Base-by-base conservation (phyloP, 2,113 vertebrate species). In the Pycnonotus jocosus region DNA sequence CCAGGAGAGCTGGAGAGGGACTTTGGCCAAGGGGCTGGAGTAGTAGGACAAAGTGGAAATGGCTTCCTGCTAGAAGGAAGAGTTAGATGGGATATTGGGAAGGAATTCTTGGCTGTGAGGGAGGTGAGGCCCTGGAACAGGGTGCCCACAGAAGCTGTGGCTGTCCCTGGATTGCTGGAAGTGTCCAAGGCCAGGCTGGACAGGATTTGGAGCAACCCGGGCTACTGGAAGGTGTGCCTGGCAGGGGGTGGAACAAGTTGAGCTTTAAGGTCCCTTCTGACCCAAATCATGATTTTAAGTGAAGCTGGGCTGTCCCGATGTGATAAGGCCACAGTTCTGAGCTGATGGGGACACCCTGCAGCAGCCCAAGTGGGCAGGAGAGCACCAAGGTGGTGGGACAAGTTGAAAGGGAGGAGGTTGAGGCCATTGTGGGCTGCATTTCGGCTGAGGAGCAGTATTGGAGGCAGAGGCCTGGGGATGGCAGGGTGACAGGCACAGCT, bases 41-140 rank as follows among this genome's bases (percentile, higher is more conserved):
- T 6, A 20, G 8, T 2, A 65, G 27, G 22, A 66, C 19, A 58
- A 33, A 19, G 10, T 1, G 8, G 12, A 42, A 78, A 51, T 45
- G 27, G 37, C 12, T 66, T n/a, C 10, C 7, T 45, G 27, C 2
- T 47, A 87, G 16, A 87, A 20, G 28, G 24, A 22, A 65, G 48
- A 5, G 10, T 0, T 42, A 12, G 33, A n/a, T 45, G 33, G 44
- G 51, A 38, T 73, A 28, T 4, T 44, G 44, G 19, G 45, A 1
- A 66, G 23, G 2, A 66, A 24, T 11, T 58, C 1, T 21, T 17
- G 0, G 0, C 51, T 51, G 19, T 17, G 33, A 38, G 15, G 11
- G 11, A 51, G 37, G 0, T 0, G 0, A 81, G 60, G 6, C 4
- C 22, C 44, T 58, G 37, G 44, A 15, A n/a, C 33, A 66, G 33